Base-by-base conservation (phyloP, 2,888 invertebrate genomes). In the Margaritifera margaritifera region DNA sequence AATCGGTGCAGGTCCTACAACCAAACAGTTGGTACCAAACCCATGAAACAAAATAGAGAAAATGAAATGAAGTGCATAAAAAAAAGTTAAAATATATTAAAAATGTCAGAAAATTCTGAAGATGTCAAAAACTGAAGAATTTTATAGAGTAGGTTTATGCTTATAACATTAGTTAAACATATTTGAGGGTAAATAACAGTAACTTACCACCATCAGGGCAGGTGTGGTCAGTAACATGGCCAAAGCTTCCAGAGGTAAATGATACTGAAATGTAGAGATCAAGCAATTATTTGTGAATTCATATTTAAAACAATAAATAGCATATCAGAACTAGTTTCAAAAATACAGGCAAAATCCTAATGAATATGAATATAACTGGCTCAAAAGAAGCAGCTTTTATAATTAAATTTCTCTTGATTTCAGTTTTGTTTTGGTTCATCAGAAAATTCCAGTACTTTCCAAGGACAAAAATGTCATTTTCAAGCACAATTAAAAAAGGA, bases 221-320 rank as follows among this genome's bases (percentile, higher is more conserved):
- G 22, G 89, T 86, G 78, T 90, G 88, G 74, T 90, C 90, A 59
- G 80, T 82, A 15, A 89, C 84, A 68, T 83, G 83, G 63, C 80
- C 80, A 59, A 77, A 78, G 50, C 74, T 69, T 65, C 86, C 86
- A 57, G 75, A 72, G 11, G 79, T 81, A 64, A 88, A 85, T 62
- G 89, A 88, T 27, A 80, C 89, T 89, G 80, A 51, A 84, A 69
- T 69, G 93, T 6, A 93, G 80, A 93, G 93, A 42, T 42, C 15
- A 42, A 8, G n/a, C n/a, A n/a, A n/a, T n/a, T n/a, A 31, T 31
- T 31, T 8, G 8, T 31, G 31, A 31, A 31, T 31, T 8, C 8
- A 31, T 8, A 31, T 6, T 31, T 31, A 31, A 31, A 31, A 31
- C 31, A 31, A 22, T 22, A 64, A 31, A 52, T 54, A 22, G n/a